Base-by-base conservation (phyloP, 2,888 invertebrate species). In the Calephelis perditalis region DNA sequence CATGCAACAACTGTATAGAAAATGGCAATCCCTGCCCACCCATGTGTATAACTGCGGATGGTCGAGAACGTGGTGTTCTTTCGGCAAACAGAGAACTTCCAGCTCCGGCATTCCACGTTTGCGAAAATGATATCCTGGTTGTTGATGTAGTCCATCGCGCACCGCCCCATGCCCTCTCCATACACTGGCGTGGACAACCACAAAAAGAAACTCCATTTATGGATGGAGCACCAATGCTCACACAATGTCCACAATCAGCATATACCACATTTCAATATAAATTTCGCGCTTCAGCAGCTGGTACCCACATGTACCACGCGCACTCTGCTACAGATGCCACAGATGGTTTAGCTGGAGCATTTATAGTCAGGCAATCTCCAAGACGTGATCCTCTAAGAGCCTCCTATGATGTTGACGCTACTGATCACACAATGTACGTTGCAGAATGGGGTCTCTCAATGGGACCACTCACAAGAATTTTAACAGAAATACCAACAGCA, bases 171-270 rank as follows among this genome's bases (percentile, higher is more conserved):
- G 93, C 94, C 0, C 86, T 94, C 0, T 92, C 94, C 0, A 91
- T 96, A 58, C 96, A 96, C 79, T 96, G 96, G 96, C 93, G 96
- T 66, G 96, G 96, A 0, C 95, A 95, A 67, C 94, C 93, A 71
- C 75, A 91, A 81, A 80, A 92, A 67, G 93, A 88, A 84, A 92
- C 94, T 8, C 95, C 95, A 0, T 94, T 93, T 74, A 95, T 95
- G 95, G 95, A 95, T 67, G 95, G 95, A 56, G 93, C 94, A n/a
- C 94, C 95, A 0, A 92, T 95, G 91, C 84, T 95, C 59, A 95
- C 95, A 0, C 95, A 95, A 77, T 95, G 95, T 70, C 95, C 95
- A 0, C 94, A 95, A 71, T 91, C 93, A 0, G 93, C 95, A 55
- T 94, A 93, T 73, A 94, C 94, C 3, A 94, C 93, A 10, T 95